Evolutionary conservation across 1,140 invertebrate genomes (phyloP).

Genomic region (Sitophilus oryzae): DNA sequence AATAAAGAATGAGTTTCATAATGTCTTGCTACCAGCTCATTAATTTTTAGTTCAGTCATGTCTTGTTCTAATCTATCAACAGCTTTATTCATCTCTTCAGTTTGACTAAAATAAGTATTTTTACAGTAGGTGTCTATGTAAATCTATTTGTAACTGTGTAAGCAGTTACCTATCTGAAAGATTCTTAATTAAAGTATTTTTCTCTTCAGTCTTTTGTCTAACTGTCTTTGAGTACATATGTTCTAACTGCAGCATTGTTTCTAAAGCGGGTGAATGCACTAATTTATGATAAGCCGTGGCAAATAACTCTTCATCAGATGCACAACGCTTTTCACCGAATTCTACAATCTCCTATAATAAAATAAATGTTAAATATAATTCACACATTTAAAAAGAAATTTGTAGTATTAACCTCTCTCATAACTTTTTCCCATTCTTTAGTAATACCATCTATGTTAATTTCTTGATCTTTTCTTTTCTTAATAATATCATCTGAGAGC

Average conservation of each 20-base stretch:
- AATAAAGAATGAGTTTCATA: slow-evolving; percentile 71
- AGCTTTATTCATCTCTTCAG: slow-evolving; percentile 70
- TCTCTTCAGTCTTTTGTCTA: slow-evolving; percentile 59
- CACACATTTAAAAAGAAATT: background rate
- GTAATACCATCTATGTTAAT: slow-evolving; percentile 62
- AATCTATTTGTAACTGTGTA: slow-evolving; percentile 2
- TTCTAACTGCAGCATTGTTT: slow-evolving; percentile 74
- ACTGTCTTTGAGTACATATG: slow-evolving; percentile 69
- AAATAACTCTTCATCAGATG: slow-evolving; percentile 72
- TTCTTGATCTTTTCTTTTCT: slow-evolving; percentile 49
- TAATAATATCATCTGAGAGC: slow-evolving; percentile 46
- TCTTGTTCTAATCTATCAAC: slow-evolving; percentile 60
- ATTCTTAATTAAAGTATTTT: slow-evolving; percentile 54
- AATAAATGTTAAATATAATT: slow-evolving; percentile 5
- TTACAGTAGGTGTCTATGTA: background rate
- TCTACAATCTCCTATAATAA: slow-evolving; percentile 58
- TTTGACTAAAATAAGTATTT: slow-evolving; percentile 51
- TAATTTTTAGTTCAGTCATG: slow-evolving; percentile 70
- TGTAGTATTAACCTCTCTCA: slow-evolving; percentile 54
- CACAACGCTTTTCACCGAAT: slow-evolving; percentile 62
- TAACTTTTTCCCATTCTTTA: slow-evolving; percentile 62
- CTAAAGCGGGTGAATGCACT: slow-evolving; percentile 75
- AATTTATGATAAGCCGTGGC: slow-evolving; percentile 72
- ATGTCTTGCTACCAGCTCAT: slow-evolving; percentile 66
- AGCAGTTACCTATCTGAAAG: slow-evolving; percentile 52